Evolutionary conservation across 2,888 invertebrate genomes (phyloP).

Genomic region (Adelphocoris suturalis): DNA sequence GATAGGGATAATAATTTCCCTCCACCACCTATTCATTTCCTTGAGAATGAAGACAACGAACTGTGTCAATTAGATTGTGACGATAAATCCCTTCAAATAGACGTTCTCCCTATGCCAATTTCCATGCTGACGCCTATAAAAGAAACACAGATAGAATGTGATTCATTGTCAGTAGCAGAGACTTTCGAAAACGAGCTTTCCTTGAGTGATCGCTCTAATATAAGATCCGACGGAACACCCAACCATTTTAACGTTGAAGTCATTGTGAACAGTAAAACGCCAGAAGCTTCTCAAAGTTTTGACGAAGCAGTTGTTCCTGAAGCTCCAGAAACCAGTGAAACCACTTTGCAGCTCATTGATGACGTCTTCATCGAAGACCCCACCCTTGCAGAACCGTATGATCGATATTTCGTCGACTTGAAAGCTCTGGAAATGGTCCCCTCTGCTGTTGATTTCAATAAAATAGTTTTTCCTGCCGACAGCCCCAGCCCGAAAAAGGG

Average conservation of each 20-base stretch:
- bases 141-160: conserved; percentile 73
- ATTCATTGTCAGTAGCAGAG: conserved; percentile 73
- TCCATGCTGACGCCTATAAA: conserved; percentile 75
- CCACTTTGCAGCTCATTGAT: conserved; percentile 58
- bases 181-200: conserved; percentile 71
- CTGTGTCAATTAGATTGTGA: conserved; percentile 72
- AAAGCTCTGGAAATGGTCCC: conserved; percentile 73
- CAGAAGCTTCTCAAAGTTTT: conserved; percentile 69
- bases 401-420: conserved; percentile 73
- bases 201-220: conserved; percentile 62
- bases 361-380: conserved; percentile 73
- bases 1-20: conserved; percentile 73
- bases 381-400: conserved; percentile 72
- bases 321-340: conserved; percentile 48
- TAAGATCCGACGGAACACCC: conserved; percentile 67
- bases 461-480: conserved; percentile 72
- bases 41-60: conserved; percentile 73
- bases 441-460: conserved; percentile 72
- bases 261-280: conserved; percentile 73
- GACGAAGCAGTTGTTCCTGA: conserved; percentile 47
- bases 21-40: conserved; percentile 74
- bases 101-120: conserved; percentile 72
- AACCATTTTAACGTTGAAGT: conserved; percentile 74
- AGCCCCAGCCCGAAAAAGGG: conserved; percentile 71
- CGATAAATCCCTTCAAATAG: conserved; percentile 69